Conservation (phyloP, 2,113 vertebrate genomes). For the Salvelinus namaycush region DNA sequence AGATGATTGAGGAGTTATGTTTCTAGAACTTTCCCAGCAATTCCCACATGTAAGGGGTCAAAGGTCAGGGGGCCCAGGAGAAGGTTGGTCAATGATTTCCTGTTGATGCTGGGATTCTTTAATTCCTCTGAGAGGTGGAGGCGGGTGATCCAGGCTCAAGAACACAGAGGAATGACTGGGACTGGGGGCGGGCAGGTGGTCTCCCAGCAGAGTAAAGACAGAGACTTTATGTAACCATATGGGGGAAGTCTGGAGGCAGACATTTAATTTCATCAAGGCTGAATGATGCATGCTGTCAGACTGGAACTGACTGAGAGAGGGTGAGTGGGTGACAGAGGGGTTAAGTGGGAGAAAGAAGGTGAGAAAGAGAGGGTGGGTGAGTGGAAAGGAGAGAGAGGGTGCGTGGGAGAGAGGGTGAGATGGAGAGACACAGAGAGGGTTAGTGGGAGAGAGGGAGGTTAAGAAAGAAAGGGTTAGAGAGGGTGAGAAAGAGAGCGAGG, state of each 20-base stretch:
- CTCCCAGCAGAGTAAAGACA: background rate
- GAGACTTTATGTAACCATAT: background rate
- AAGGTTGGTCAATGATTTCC: constrained; percentile 43
- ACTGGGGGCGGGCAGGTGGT: background rate
- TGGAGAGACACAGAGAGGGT: too few relatives aligned
- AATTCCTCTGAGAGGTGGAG: constrained; percentile 63
- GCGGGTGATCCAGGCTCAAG: constrained; percentile 13
- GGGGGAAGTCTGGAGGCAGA: background rate
- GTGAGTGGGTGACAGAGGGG: too few relatives aligned
- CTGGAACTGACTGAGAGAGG: background rate
- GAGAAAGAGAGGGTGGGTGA: too few relatives aligned
- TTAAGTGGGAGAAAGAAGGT: too few relatives aligned
- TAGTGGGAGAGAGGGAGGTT: too few relatives aligned
- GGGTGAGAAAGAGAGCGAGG: background rate
- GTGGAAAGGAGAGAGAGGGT: background rate
- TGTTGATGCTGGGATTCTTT: constrained; percentile 54
- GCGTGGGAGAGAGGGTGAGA: background rate
- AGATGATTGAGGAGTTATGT: constrained; percentile 12
- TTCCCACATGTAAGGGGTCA: constrained; percentile 46
- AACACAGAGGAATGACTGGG: constrained; percentile 17
- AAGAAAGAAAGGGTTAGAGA: background rate
- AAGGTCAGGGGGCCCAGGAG: constrained; percentile 34
- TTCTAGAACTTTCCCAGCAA: constrained; percentile 24
- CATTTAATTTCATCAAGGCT: background rate
- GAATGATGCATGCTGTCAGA: background rate